These are phyloP conservation scores for Folsomia manolachei DNA, from an alignment of 2,888 invertebrate genomes.

Conservation along the genomic window DNA sequence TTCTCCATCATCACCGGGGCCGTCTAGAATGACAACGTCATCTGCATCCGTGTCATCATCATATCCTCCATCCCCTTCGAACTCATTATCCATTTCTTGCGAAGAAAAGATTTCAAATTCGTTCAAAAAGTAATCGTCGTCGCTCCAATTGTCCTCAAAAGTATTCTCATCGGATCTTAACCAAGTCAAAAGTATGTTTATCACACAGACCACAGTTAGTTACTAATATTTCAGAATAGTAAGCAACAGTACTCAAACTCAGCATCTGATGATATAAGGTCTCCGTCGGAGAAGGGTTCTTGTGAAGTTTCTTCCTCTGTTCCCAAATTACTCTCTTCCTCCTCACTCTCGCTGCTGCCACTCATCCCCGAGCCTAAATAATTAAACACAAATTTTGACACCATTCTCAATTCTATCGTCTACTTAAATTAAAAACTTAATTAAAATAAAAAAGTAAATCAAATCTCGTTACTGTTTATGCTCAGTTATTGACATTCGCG, in stretches of 20 bases:
- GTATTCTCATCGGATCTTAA: background rate
- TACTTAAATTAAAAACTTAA: too few species aligned
- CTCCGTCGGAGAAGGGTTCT: background rate
- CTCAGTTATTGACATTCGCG: too few species aligned
- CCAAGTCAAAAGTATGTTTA: too few species aligned
- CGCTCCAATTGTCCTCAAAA: background rate
- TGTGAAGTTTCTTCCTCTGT: background rate
- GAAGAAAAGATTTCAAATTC: background rate
- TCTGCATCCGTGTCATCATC: constrained; percentile 2
- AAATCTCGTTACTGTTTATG: too few species aligned
- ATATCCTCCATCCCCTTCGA: background rate
- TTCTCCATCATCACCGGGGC: background rate
- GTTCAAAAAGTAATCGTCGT: background rate
- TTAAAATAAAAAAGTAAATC: too few species aligned
- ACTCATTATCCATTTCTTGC: background rate
- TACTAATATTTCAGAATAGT: too few species aligned
- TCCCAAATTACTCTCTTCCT: too few species aligned
- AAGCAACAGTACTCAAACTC: too few species aligned
- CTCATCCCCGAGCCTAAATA: background rate
- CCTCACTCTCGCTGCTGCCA: background rate
- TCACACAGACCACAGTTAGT: too few species aligned
- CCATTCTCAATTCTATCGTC: too few species aligned
- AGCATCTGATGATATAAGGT: background rate
- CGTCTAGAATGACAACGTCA: background rate
- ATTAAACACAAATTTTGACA: background rate